Conservation (phyloP, 2,113 vertebrate species). For the Mesoclemmys tuberculata region DNA sequence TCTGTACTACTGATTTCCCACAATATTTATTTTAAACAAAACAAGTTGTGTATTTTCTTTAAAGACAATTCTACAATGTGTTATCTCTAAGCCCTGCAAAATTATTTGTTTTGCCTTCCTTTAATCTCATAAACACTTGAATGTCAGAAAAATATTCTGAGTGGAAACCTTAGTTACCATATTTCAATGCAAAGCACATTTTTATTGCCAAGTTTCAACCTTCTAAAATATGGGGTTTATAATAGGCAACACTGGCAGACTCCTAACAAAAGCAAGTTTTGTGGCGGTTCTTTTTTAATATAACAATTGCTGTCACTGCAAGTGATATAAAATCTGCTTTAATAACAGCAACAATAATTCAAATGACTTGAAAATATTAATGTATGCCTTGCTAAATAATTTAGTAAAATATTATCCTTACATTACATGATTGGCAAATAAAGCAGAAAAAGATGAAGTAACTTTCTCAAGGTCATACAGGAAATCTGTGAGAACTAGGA, state of each 20-base stretch:
- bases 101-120: not conserved
- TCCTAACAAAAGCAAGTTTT: not conserved
- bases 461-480: conserved; percentile 38
- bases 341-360: conserved; percentile 2
- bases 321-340: not conserved
- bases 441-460: conserved; percentile 32
- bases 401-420: conserved; percentile 59
- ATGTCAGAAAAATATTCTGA: not conserved
- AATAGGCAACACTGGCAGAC: not conserved
- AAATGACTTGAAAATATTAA: conserved; percentile 28
- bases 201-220: not conserved
- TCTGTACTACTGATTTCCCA: not conserved
- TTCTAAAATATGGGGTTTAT: not conserved
- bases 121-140: not conserved
- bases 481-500: conserved; percentile 17
- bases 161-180: not conserved
- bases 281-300: not conserved
- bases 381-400: not conserved
- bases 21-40: not conserved
- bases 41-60: not conserved
- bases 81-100: not conserved
- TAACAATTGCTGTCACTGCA: not conserved
- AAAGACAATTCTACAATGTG: not conserved
- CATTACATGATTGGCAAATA: conserved; percentile 48
- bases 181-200: not conserved